Base-by-base conservation (phyloP, 1,140 invertebrate genomes). In the Whitmania pigra region DNA sequence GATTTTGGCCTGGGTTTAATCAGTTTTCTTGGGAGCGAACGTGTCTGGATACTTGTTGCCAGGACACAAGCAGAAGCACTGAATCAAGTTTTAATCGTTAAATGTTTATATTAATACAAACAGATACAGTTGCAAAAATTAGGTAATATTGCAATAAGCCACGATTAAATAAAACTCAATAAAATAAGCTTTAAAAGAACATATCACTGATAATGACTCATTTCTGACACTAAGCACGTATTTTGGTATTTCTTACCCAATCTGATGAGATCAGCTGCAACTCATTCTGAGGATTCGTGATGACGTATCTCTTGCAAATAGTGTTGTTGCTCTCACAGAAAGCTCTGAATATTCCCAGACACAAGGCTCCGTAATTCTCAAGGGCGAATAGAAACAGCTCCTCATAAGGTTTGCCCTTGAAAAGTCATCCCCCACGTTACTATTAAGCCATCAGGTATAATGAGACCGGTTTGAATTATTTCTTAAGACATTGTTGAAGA, bases 251-350 rank as follows among this genome's bases (percentile, higher is more conserved):
- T 4, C 36, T 29, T 84, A 95, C 93, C 88, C 96, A 93, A 87
- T 98, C 95, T 74, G 94, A 95, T 74, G 93, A 92, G 82, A 96
- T 85, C 78, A 98, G 84, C 72, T 88, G 89, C 84, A 97, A 97
- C 83, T 97, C 93, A 84, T 94, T 92, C 55, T 93, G 92, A 78
- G 97, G 97, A 87, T 99, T 99, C 49, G 97, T 99, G 81, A 99
- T 98, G 77, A 99, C 96, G 85, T 99, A 99, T 84, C 95, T 87
- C 83, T 97, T 97, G 75, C 92, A 95, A 22, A 20, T 25, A 79
- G 69, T 75, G 74, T 25, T 76, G 75, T n/a, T 75, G 73, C 49
- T 77, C 75, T 69, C 72, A 78, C 4, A 15, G 29, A 74, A 82
- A 79, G 49, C 88, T 83, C 90, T 87, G 86, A 99, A 99, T 74